Evolutionary conservation across 2,888 invertebrate species (phyloP), one percentile per base, ranked within the genome.

Genomic region (Stramonita haemastoma): DNA sequence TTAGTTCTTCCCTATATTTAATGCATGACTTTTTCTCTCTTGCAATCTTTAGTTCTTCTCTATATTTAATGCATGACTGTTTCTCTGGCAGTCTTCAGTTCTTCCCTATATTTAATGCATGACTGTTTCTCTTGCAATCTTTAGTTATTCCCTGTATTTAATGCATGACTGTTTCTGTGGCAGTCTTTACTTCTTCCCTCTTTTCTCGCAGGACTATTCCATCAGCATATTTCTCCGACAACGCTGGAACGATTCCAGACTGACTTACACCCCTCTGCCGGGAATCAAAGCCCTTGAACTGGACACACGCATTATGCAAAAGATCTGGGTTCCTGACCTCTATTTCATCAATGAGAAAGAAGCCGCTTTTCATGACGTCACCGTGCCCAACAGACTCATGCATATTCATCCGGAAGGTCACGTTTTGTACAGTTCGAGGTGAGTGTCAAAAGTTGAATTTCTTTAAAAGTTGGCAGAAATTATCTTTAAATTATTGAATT

Each of bases 311-410:
- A 88, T 93, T n/a, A 95, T 95, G 91, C 90, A 92, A 36, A 70
- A 17, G 11, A 91, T 95, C 15, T 95, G 95, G 95, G 93, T 94
- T 15, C 95, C 95, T 6, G 95, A 95, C 85, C 91, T 94, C 29
- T 94, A 93, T 89, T 94, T 95, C 79, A 89, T 93, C 60, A 95
- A 95, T 90, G 95, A 95, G 90, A 95, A 95, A 89, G 87, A 90
- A 17, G 94, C 93, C 2, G 87, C 90, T 32, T 92, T 94, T 81
- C 94, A 95, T 90, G 90, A 92, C 32, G 92, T 95, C 36, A 95
- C 94, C 0, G 94, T 95, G 0, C 94, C 94, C 17, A 95, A 95
- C 88, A 93, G 91, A 89, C 92, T 95, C 60, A 93, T 95, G 93
- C 93, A 94, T 79, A 92, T 95, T n/a, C 93, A 93, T 87, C 93